These are phyloP conservation scores for Volucella bombylans DNA, from an alignment of 2,888 invertebrate species.

Conservation along the genomic window DNA sequence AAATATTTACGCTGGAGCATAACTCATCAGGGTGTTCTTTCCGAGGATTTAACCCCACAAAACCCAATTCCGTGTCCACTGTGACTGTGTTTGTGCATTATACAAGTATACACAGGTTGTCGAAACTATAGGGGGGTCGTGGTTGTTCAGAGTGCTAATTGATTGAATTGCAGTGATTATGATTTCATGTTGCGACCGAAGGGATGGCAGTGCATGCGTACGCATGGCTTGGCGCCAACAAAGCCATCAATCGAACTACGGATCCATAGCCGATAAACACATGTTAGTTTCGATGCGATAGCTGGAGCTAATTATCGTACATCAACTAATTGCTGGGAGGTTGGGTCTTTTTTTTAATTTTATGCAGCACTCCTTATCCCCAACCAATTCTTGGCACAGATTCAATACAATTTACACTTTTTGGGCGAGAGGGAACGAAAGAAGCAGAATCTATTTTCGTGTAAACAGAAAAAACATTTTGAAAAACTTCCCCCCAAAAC, in stretches of 20 bases:
- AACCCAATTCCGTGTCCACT: neutral
- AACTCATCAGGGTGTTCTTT: conserved; percentile 46
- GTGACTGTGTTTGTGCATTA: neutral
- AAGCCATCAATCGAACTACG: conserved; percentile 2
- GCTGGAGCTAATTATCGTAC: conserved; percentile 27
- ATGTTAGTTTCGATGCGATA: neutral
- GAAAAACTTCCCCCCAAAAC: neutral
- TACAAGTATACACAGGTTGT: neutral
- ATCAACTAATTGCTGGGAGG: conserved; percentile 23
- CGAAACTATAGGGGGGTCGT: neutral
- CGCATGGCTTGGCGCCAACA: conserved; percentile 46
- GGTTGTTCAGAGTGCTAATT: conserved; percentile 17
- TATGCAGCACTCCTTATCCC: neutral
- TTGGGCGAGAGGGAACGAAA: neutral
- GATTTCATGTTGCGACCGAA: conserved; percentile 4
- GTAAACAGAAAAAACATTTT: neutral
- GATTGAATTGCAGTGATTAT: conserved; percentile 63
- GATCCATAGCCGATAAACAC: conserved; percentile 16
- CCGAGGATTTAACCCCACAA: conserved; percentile 14
- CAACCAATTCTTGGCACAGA: conserved; percentile 49
- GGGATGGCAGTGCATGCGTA: conserved; percentile 12
- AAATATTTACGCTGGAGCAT: conserved; percentile 50
- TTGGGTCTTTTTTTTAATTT: conserved; percentile 1
- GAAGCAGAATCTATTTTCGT: conserved; percentile 10
- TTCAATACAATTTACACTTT: conserved; percentile 14